Percentiles rank a stretch among this genome's conserved stretches.
Conservation (phyloP, 2,113 vertebrate genomes). For the Morone chrysops region DNA sequence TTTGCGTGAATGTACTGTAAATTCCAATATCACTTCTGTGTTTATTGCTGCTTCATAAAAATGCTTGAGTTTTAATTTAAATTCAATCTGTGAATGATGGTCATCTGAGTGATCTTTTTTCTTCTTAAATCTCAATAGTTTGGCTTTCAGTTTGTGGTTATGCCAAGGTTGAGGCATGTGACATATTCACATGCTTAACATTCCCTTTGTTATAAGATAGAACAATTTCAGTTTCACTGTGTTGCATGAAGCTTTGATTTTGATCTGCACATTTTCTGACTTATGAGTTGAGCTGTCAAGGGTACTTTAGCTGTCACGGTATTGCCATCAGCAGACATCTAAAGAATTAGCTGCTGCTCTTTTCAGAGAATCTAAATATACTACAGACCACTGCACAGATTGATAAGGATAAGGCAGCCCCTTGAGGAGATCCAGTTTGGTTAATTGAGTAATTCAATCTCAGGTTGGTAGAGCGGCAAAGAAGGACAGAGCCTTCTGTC, state of each 20-base stretch:
- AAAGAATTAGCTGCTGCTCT: constrained; percentile 51
- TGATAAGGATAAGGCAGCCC: constrained; percentile 33
- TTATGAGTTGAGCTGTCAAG: constrained; percentile 46
- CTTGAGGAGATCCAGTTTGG: constrained; percentile 45
- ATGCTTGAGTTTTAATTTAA: neutral
- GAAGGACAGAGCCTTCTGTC: constrained; percentile 39
- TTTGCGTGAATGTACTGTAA: too few relatives aligned
- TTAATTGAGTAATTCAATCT: constrained; percentile 66
- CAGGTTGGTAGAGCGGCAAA: constrained; percentile 32
- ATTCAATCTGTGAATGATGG: neutral
- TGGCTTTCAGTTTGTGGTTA: neutral
- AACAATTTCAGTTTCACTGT: constrained; percentile 17
- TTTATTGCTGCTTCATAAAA: too few relatives aligned
- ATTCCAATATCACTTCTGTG: neutral
- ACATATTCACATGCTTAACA: neutral
- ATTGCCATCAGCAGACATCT: constrained; percentile 25
- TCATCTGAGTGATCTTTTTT: neutral
- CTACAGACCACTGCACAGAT: constrained; percentile 16
- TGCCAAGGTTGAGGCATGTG: neutral
- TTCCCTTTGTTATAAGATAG: neutral
- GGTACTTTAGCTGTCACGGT: constrained; percentile 37
- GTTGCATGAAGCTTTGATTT: constrained; percentile 21
- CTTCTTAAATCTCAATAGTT: neutral
- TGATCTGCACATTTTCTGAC: constrained; percentile 48
- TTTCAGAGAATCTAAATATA: constrained; percentile 62